phyloP scores from a whole-genome alignment of 1,140 invertebrate genomes.

The Druon quercuslanigerum region DNA sequence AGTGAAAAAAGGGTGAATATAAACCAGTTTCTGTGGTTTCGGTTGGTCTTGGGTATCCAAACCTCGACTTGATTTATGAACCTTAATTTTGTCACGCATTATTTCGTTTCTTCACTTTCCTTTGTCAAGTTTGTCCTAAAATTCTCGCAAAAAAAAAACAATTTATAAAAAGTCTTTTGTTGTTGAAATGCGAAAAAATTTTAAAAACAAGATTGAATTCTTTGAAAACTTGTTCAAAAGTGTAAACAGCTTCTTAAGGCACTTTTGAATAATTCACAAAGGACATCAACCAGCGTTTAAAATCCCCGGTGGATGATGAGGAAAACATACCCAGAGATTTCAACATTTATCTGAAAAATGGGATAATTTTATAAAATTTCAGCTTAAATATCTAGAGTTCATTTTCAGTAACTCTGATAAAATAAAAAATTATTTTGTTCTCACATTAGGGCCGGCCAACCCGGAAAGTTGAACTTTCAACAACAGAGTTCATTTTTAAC shows the following conservation, averaged over 20 bases:
- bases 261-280: slow-evolving; percentile 21
- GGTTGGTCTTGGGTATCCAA: not conserved
- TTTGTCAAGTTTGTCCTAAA: slow-evolving; percentile 15
- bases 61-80: slow-evolving; percentile 7
- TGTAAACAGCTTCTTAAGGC: not conserved
- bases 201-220: slow-evolving; percentile 16
- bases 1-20: not conserved
- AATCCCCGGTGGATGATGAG: not conserved
- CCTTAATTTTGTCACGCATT: not conserved
- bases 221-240: slow-evolving; percentile 21
- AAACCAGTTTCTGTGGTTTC: not conserved
- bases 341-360: too few relatives aligned
- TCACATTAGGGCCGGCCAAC: too few relatives aligned
- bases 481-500: too few relatives aligned
- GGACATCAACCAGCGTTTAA: slow-evolving; percentile 1
- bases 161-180: not conserved
- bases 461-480: too few relatives aligned
- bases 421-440: too few relatives aligned
- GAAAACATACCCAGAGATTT: not conserved
- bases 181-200: not conserved
- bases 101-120: slow-evolving; percentile 7
- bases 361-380: too few relatives aligned
- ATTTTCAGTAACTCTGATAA: too few relatives aligned
- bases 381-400: too few relatives aligned
- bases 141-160: slow-evolving; percentile 6